Evolutionary conservation across 2,113 vertebrate genomes (phyloP), one percentile per base, ranked within the genome.

Genomic region (Periophthalmus modestus): DNA sequence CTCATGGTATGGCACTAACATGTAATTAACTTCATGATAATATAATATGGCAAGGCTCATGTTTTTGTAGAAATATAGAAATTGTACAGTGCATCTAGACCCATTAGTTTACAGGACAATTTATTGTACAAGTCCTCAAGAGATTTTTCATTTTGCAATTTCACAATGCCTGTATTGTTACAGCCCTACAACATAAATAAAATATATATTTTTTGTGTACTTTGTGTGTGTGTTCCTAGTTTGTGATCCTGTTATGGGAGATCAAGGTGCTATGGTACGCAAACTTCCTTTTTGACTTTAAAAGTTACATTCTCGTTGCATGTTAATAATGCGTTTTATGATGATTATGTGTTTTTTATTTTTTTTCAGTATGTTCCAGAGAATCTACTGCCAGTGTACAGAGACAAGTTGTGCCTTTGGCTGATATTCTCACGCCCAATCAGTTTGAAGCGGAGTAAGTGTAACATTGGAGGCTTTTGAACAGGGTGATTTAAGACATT

Each of bases 381-480:
- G 83, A 93, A 94, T 48, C 94, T 99, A 48, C 92, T 98, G 66
- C 97, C 98, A 0, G 93, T 98, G 57, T 99, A 99, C 89, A 96
- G 91, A 78, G 94, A 97, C 47, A 95, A 86, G 94, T 99, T 1
- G 95, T 99, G 24, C 97, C 97, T 0, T 85, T 97, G 19, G 95
- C 96, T 0, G 95, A 99, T 84, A 96, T 99, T 81, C 97, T 99
- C 69, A 99, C 98, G 24, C 98, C 98, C 48, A 99, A 99, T 92
- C 97, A 99, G 89, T 99, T 98, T 86, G 97, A 99, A 83, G 97
- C 98, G 16, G 96, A 99, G 98, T 99, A 86, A 96, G 97, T 96
- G 46, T 7, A 15, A 33, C 11, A 6, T 1, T 23, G 23, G 5
- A 28, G n/a, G 24, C 18, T 9, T 18, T 55, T 50, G 14, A 55